Percentiles rank a stretch among this genome's conserved stretches.
These are phyloP conservation scores for Tipula confusa DNA, from an alignment of 2,888 invertebrate genomes.

Conservation along the genomic window DNA sequence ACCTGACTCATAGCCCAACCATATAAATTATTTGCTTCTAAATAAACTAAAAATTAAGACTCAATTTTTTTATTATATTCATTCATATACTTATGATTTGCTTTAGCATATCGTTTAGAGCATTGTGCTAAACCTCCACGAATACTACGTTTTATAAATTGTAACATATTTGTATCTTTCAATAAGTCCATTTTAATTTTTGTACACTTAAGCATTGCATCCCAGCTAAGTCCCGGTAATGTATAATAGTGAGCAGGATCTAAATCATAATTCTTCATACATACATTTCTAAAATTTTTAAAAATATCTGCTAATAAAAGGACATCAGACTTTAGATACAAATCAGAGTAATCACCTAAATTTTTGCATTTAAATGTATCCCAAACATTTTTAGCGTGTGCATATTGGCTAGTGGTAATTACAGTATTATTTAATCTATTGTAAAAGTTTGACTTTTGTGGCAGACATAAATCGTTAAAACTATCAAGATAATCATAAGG, in stretches of 20 bases:
- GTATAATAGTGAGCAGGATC: conserved; percentile 42
- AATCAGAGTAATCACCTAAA: neutral
- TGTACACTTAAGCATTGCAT: conserved; percentile 41
- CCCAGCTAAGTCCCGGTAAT: conserved; percentile 40
- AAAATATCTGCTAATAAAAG: conserved; percentile 40
- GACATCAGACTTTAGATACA: conserved; percentile 39
- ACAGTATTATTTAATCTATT: conserved; percentile 39
- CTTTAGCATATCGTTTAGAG: too few species aligned
- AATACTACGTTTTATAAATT: too few species aligned
- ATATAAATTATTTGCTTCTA: too few species aligned
- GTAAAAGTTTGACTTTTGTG: too few species aligned
- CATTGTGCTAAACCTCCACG: too few species aligned
- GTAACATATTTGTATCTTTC: neutral
- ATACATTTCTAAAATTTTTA: conserved; percentile 39
- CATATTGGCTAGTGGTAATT: conserved; percentile 39
- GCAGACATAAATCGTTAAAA: too few species aligned
- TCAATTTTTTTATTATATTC: too few species aligned
- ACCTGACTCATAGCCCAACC: too few species aligned
- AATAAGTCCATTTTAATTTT: conserved; percentile 30
- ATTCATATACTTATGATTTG: too few species aligned
- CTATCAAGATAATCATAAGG: too few species aligned
- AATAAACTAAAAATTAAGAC: too few species aligned
- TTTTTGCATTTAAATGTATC: conserved; percentile 34
- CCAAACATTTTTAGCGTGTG: conserved; percentile 39
- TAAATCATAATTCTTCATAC: conserved; percentile 37